Evolutionary conservation across 2,888 invertebrate species (phyloP).

Genomic region (Carabus problematicus): DNA sequence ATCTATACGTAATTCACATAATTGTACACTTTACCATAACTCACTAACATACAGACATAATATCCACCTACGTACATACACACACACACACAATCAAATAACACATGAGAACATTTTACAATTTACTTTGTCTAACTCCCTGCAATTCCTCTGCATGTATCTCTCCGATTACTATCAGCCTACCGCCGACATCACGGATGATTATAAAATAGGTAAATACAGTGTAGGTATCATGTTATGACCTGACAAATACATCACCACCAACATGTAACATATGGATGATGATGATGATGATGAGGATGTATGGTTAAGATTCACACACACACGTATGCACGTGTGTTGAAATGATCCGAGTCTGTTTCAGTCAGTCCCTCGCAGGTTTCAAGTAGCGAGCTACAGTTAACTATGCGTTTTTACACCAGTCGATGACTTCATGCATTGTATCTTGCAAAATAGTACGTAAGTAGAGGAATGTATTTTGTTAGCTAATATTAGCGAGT

Average conservation of each 20-base stretch:
- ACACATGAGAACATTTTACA: no score
- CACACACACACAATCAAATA: no score
- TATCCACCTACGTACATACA: background rate
- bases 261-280: background rate
- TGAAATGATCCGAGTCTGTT: no score
- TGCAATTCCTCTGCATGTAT: no score
- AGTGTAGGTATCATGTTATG: no score
- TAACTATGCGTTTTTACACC: constrained; percentile 42
- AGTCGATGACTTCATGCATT: constrained; percentile 40
- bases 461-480: constrained; percentile 45
- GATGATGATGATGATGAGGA: background rate
- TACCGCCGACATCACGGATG: no score
- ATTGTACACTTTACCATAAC: background rate
- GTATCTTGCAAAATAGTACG: constrained; percentile 41
- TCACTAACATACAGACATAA: constrained; percentile 6
- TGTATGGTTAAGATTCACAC: background rate
- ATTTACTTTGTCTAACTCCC: no score
- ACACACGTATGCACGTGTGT: background rate
- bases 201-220: no score
- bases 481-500: constrained; percentile 43
- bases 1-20: background rate
- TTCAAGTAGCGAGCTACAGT: constrained; percentile 40
- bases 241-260: no score
- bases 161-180: no score
- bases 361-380: constrained; percentile 40